Evolutionary conservation across 2,888 invertebrate genomes (phyloP), one percentile per base, ranked within the genome.

Genomic region (Drosophila dives): DNA sequence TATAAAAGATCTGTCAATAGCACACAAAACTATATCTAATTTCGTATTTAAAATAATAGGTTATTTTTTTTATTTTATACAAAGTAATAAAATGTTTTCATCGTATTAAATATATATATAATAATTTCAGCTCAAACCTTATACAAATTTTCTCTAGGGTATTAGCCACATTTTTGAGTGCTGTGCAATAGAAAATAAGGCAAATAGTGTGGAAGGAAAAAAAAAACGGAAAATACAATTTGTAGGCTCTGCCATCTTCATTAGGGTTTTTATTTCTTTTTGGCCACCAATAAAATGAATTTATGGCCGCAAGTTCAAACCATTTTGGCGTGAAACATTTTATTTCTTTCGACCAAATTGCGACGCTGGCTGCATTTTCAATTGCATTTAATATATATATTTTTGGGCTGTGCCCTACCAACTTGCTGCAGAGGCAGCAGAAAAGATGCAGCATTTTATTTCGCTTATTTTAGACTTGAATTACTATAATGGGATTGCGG

Each of bases 271-370:
- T 72, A 63, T 78, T 72, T 62, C 58, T 51, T 63, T 74, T 72
- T 53, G 34, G 48, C 11, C 48, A 50, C 15, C 77, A 63, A 75
- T 72, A 80, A 71, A 75, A 72, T 32, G 67, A 86, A 85, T 85
- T 89, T 89, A 85, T 85, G 74, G 89, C 81, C 73, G 72, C 75
- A 79, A 84, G 85, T 89, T 86, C 85, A 89, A 89, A 86, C 71
- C 72, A 75, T 77, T 87, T 76, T 65, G 65, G 48, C 50, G 64
- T 49, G 58, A 60, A 72, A 34, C 75, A 77, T 73, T 86, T 72
- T 59, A 73, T 60, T 65, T 51, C 11, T 42, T 36, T 34, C 49
- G 34, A 38, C 67, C 40, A 53, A 66, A 71, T 76, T 74, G 72
- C 65, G 55, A 78, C 76, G 77, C 60, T 64, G 50, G 64, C 78